Evolutionary conservation across 2,888 invertebrate species (phyloP).

Genomic region (Mimachlamys varia): DNA sequence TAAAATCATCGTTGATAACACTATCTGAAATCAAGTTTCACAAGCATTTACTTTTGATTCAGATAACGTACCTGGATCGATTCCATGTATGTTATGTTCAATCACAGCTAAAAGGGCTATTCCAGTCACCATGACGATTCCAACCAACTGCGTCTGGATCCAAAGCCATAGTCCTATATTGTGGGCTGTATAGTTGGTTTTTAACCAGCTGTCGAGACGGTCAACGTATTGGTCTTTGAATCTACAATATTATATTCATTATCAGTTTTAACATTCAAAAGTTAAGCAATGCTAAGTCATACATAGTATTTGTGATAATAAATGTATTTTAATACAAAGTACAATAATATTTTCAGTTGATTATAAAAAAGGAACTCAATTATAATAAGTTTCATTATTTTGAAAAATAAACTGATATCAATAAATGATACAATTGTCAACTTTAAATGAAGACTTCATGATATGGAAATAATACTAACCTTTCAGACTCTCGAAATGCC

Average conservation of each 20-base stretch:
- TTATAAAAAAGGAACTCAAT: too few species aligned
- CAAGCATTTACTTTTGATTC: too few species aligned
- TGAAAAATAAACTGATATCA: neutral
- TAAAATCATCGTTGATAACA: too few species aligned
- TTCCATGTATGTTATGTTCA: neutral
- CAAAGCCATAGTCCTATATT: neutral
- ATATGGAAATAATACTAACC: constrained; percentile 67
- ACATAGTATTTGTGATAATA: too few species aligned
- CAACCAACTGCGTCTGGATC: neutral
- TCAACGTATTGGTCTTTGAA: neutral
- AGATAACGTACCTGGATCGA: neutral
- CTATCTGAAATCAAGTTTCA: too few species aligned
- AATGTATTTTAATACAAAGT: too few species aligned
- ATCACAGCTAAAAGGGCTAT: neutral
- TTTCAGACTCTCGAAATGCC: constrained; percentile 85
- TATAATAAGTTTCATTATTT: too few species aligned
- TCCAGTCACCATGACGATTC: constrained; percentile 19
- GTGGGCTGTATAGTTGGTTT: neutral
- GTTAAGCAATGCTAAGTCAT: neutral
- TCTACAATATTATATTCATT: neutral
- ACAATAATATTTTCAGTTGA: too few species aligned
- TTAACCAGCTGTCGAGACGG: neutral
- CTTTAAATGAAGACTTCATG: neutral
- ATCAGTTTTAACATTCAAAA: neutral
- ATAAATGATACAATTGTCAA: neutral